Evolutionary conservation across 2,888 invertebrate species (phyloP), one percentile per base, ranked within the genome.

Genomic region (Corbicula japonica): DNA sequence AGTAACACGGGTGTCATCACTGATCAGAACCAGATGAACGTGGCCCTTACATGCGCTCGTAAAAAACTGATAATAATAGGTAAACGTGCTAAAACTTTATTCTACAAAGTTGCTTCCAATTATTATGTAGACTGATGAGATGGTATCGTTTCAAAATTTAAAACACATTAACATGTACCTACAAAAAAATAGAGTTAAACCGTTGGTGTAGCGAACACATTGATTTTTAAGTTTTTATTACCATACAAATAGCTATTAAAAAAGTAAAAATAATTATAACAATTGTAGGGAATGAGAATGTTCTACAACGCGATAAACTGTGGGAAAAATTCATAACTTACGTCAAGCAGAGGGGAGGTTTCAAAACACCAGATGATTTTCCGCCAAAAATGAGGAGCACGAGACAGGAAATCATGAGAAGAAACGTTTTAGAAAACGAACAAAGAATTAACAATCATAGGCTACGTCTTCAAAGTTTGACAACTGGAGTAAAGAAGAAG

Each of bases 11-110:
- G 92, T 6, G 91, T 91, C 70, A 90, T 92, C 34, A 88, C 87
- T 0, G 92, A 92, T 75, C 78, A 78, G 6, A 87, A 91, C 70
- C 91, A 91, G 75, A 87, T 89, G 50, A 91, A 91, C 66, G 91
- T 92, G 23, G 91, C 91, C 6, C 75, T 92, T 30, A 91, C 92
- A 18, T 72, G 92, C 66, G 91, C 92, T 1, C 62, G 86, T 10
- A 85, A 88, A 54, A 91, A 91, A 21, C 84, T 91, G 28, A 86
- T 92, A 32, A 90, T 91, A 26, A 83, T 91, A 38, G 91, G 91
- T 91, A 65, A 71, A 82, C 18, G 6, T 15, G 21, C 50, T 50
- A 38, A 12, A 38, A 38, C 8, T 38, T 38, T 38, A 12, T 38
- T 38, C 15, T 38, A 12, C 15, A 38, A 12, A 15, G 15, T 38